These are phyloP conservation scores for Papilio xuthus DNA, from an alignment of 1,140 invertebrate species.

Conservation along the genomic window DNA sequence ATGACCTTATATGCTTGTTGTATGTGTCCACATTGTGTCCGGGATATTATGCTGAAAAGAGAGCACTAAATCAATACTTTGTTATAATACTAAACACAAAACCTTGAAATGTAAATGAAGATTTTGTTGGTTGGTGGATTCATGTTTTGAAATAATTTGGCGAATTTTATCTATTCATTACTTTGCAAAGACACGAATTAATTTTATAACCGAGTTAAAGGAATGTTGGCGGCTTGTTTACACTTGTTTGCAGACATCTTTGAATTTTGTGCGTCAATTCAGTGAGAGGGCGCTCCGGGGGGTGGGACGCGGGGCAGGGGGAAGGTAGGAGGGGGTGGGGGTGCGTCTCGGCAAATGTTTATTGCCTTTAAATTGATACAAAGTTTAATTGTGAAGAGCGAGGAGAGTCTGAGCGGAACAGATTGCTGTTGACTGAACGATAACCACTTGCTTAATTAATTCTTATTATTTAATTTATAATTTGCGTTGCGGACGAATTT, in stretches of 20 bases:
- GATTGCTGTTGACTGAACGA: not conserved
- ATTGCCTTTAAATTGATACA: constrained; percentile 13
- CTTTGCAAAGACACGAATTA: not conserved
- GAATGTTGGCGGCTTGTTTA: constrained; percentile 6
- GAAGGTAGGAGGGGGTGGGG: not conserved
- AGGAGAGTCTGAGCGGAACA: not conserved
- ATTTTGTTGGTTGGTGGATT: not conserved
- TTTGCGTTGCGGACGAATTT: not conserved
- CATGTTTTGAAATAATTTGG: not conserved
- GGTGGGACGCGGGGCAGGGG: not conserved
- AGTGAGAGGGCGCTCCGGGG: not conserved
- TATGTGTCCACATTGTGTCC: no score
- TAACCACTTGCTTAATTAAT: not conserved
- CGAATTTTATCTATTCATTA: constrained; percentile 1
- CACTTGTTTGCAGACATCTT: constrained; percentile 17
- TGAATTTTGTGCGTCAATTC: not conserved
- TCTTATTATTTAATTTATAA: not conserved
- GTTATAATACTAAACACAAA: not conserved
- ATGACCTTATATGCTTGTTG: not conserved
- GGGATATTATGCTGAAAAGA: no score
- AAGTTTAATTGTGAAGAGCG: not conserved
- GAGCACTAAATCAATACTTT: no score
- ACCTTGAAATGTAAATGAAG: not conserved
- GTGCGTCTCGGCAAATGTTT: not conserved
- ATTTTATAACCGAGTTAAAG: constrained; percentile 17